phyloP scores from a whole-genome alignment of 2,888 invertebrate genomes.

The Netelia melanura region DNA sequence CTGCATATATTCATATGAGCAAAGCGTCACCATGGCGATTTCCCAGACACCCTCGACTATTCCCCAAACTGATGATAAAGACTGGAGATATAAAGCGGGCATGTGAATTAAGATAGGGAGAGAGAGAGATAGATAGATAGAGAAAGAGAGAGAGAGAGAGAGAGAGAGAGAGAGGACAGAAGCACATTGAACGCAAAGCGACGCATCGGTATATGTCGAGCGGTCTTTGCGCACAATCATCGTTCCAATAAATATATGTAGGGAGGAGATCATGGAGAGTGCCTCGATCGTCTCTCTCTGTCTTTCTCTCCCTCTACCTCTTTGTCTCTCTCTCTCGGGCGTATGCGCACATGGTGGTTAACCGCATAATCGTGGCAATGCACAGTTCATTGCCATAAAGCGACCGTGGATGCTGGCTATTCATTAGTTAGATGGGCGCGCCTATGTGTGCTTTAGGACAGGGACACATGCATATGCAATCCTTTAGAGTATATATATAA shows the following conservation, averaged over 20 bases:
- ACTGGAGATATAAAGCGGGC: conserved; percentile 26
- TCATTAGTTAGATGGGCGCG: conserved; percentile 71
- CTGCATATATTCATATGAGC: neutral
- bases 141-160: conserved; percentile 1
- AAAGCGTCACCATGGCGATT: neutral
- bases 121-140: neutral
- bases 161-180: neutral
- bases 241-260: conserved; percentile 55
- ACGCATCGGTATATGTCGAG: conserved; percentile 46
- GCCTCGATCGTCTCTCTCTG: conserved; percentile 33
- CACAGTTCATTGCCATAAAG: conserved; percentile 68
- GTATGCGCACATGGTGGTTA: conserved; percentile 61
- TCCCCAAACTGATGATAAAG: conserved; percentile 16
- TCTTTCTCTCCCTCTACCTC: conserved; percentile 23
- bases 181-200: conserved; percentile 62
- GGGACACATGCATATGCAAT: conserved; percentile 28
- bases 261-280: conserved; percentile 52
- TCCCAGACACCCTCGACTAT: conserved; percentile 1
- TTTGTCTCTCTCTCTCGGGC: conserved; percentile 7
- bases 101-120: conserved; percentile 37
- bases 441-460: conserved; percentile 52
- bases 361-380: conserved; percentile 69
- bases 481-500: conserved; percentile 6
- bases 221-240: conserved; percentile 20
- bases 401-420: conserved; percentile 68